These are phyloP conservation scores for Drosophila stalkeri DNA, from an alignment of 2,888 invertebrate species.

Conservation along the genomic window DNA sequence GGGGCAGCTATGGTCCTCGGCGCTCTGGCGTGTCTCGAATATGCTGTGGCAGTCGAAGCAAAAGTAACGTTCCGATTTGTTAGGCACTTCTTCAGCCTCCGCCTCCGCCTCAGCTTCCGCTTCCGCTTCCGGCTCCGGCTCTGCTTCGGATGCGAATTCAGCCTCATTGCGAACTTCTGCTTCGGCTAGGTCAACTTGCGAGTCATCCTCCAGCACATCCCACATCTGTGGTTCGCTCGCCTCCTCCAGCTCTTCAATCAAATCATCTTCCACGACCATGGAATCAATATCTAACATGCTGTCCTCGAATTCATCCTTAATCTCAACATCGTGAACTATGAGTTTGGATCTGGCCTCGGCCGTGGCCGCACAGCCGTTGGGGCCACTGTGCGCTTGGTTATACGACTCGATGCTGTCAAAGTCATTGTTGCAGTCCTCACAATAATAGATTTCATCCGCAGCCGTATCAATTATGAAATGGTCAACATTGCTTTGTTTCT, in stretches of 20 bases:
- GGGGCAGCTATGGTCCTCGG: conserved; percentile 75
- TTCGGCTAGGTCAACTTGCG: not conserved
- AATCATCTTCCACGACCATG: conserved; percentile 23
- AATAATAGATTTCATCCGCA: conserved; percentile 48
- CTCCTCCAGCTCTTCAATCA: conserved; percentile 44
- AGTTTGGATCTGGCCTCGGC: conserved; percentile 27
- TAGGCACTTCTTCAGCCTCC: conserved; percentile 18
- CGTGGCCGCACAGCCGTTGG: conserved; percentile 26
- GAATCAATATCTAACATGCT: conserved; percentile 21
- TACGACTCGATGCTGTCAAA: conserved; percentile 52
- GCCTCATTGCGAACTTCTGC: not conserved
- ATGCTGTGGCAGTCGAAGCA: conserved; percentile 79
- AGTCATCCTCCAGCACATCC: conserved; percentile 58
- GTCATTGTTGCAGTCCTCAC: conserved; percentile 51
- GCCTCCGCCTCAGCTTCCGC: not conserved
- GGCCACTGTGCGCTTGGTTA: conserved; percentile 34
- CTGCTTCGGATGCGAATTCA: not conserved
- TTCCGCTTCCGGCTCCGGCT: not conserved
- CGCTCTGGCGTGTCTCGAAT: conserved; percentile 69
- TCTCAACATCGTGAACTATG: conserved; percentile 25
- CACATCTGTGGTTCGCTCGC: conserved; percentile 48
- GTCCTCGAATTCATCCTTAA: conserved; percentile 39
- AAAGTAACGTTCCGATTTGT: conserved; percentile 67
- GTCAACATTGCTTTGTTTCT: conserved; percentile 31
- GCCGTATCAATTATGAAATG: conserved; percentile 50